Evolutionary conservation across 2,888 invertebrate species (phyloP).

Genomic region (Eupithecia centaureata): DNA sequence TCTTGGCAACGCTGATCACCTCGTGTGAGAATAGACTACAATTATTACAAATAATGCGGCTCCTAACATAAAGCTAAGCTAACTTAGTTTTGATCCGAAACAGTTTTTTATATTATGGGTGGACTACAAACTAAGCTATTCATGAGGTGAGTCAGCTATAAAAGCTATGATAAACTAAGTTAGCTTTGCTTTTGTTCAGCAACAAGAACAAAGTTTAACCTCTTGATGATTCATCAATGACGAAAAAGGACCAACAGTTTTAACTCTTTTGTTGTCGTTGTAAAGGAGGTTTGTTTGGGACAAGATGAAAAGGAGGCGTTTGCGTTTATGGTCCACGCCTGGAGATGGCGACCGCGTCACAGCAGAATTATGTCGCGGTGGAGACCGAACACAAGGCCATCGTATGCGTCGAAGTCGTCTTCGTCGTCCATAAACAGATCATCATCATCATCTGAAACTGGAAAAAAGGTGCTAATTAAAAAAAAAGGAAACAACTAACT

Average conservation of each 20-base stretch:
- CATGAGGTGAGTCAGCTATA: not conserved
- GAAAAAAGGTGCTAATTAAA: constrained; percentile 12
- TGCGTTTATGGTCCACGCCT: not conserved
- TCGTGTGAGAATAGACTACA: not conserved
- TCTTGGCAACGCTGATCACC: not conserved
- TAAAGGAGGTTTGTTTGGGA: not conserved
- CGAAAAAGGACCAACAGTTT: not conserved
- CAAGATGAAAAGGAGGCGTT: not conserved
- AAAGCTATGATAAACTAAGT: not conserved
- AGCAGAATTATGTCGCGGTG: constrained; percentile 62
- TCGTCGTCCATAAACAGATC: constrained; percentile 64
- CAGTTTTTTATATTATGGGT: not conserved
- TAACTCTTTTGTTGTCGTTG: not conserved
- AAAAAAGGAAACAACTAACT: not conserved
- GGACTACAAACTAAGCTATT: too few species aligned
- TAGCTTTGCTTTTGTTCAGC: not conserved
- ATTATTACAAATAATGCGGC: not conserved
- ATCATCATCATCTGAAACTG: constrained; percentile 43
- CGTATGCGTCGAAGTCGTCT: constrained; percentile 61
- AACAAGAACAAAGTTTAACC: not conserved
- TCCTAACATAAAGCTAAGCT: not conserved
- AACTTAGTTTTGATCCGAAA: not conserved
- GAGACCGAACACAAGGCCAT: constrained; percentile 56
- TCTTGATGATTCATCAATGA: not conserved
- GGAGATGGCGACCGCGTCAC: constrained; percentile 34